Evolutionary conservation across 2,888 invertebrate genomes (phyloP), one percentile per base, ranked within the genome.

Genomic region (Calameuta pallipes): DNA sequence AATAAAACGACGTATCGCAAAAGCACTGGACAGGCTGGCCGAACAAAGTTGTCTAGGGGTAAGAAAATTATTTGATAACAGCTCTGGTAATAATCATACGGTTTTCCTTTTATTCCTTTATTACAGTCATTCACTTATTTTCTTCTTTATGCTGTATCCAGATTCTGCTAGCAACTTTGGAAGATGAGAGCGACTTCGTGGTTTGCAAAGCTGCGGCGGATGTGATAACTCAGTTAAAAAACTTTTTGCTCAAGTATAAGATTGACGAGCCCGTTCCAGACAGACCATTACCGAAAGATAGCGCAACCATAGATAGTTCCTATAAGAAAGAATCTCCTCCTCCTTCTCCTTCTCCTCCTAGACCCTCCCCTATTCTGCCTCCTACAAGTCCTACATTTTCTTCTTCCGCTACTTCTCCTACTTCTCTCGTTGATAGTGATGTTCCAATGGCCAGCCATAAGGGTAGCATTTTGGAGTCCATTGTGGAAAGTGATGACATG

Each of bases 141-240:
- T 30, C 15, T 68, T 76, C 33, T 33, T 34, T 13, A n/a, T 34
- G 36, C 33, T 56, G 31, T 75, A 74, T 85, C 31, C 77, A 92
- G 91, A 90, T 96, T 1, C 90, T 97, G 69, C 91, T 96, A 0
- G 93, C 93, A 76, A 93, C 95, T 1, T 89, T 96, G 9, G 92
- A 94, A 73, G 94, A 95, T 75, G 95, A 96, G 80, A 94, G 94
- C 77, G 96, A 97, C 89, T 92, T 95, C 0, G 95, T 95, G 85
- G 96, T 96, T 0, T 93, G 95, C 80, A 95, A 94, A 82, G 91
- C 92, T 1, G 93, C 95, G 0, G 92, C 94, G 1, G 85, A 89
- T 31, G 93, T 95, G 69, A 93, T 95, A 6, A 90, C 90, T 33
- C 93, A 93, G 74, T 87, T 95, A 13, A 89, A 93, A 12, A 90